These are phyloP conservation scores for Drusus annulatus DNA, from an alignment of 1,140 invertebrate genomes.

Conservation along the genomic window DNA sequence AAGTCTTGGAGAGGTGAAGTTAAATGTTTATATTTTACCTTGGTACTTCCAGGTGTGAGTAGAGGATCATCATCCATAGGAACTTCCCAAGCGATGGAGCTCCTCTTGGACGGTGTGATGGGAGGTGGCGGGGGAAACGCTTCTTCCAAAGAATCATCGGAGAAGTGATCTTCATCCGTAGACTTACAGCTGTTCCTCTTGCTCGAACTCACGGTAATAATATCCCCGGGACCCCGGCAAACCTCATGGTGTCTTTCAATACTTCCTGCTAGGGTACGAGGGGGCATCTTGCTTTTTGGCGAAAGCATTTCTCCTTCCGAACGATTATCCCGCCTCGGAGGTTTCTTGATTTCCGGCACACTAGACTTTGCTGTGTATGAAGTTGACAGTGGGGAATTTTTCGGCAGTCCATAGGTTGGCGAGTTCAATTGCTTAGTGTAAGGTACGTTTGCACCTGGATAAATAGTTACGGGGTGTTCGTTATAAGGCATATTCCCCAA, in stretches of 20 bases:
- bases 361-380: slow-evolving; percentile 62
- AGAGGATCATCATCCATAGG: slow-evolving; percentile 80
- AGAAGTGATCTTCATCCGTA: slow-evolving; percentile 80
- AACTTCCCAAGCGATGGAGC: slow-evolving; percentile 88
- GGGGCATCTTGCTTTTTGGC: slow-evolving; percentile 75
- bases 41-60: slow-evolving; percentile 81
- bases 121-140: slow-evolving; percentile 76
- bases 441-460: slow-evolving; percentile 71
- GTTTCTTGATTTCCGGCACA: slow-evolving; percentile 42
- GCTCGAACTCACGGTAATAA: slow-evolving; percentile 61
- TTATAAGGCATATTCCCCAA: slow-evolving; percentile 71
- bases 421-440: slow-evolving; percentile 67
- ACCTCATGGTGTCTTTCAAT: slow-evolving; percentile 84
- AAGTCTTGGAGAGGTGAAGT: not conserved
- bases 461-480: slow-evolving; percentile 76
- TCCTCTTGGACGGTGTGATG: slow-evolving; percentile 77
- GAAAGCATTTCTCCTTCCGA: slow-evolving; percentile 70
- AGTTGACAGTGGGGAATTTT: slow-evolving; percentile 65
- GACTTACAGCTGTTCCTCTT: slow-evolving; percentile 66
- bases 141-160: slow-evolving; percentile 87
- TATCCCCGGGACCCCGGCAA: slow-evolving; percentile 72
- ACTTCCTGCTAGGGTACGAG: slow-evolving; percentile 78
- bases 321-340: slow-evolving; percentile 58
- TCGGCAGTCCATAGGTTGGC: slow-evolving; percentile 65
- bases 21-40: slow-evolving; percentile 69